phyloP scores from a whole-genome alignment of 1,140 invertebrate species.

The Aricia agestis region DNA sequence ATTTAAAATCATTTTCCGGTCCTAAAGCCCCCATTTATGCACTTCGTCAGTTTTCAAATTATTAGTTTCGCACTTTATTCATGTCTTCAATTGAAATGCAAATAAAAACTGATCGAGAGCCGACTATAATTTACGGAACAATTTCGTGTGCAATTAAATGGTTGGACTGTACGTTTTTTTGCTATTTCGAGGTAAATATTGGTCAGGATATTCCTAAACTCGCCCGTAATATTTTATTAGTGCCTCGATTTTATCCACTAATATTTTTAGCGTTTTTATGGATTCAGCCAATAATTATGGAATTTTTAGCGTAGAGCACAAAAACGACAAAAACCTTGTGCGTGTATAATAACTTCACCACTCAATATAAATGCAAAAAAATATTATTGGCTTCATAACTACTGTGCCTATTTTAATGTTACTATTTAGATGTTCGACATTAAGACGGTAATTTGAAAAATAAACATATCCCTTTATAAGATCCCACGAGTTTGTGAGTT shows the following conservation, averaged over 20 bases:
- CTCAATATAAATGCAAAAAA: no score
- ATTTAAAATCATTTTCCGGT: no score
- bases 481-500: no score
- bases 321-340: not conserved
- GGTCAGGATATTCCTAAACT: not conserved
- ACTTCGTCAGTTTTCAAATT: no score
- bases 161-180: not conserved
- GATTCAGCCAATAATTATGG: not conserved
- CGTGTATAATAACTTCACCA: no score
- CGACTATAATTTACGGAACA: constrained; percentile 5
- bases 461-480: no score
- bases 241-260: not conserved
- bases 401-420: no score
- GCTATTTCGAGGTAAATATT: not conserved
- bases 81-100: not conserved
- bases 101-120: constrained; percentile 16
- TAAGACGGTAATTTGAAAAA: no score
- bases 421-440: no score
- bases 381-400: no score
- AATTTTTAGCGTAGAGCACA: not conserved
- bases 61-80: no score
- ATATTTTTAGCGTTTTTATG: not conserved
- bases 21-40: no score
- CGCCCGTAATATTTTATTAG: not conserved
- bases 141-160: constrained; percentile 8